A percentile compares a stretch with the other conserved stretches of the same genome.
Conservation (phyloP, 2,113 vertebrate genomes). For the Bothrops jararaca region DNA sequence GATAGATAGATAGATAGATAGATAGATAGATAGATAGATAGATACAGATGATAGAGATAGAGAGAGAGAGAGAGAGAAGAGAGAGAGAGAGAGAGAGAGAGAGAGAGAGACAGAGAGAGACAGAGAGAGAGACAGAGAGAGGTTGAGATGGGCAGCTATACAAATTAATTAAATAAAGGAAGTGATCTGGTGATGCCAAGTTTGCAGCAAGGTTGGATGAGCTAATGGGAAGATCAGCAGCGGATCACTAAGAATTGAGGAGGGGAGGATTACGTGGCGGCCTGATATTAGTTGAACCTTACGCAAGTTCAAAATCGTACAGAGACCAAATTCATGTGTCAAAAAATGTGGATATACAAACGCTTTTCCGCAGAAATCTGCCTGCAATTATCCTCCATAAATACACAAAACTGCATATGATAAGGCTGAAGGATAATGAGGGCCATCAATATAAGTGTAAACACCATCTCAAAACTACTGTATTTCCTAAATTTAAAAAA, state of each 20-base stretch:
- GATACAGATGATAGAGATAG: too few species aligned
- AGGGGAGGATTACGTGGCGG: too few species aligned
- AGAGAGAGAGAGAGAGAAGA: too few species aligned
- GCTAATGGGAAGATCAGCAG: too few species aligned
- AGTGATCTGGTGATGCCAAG: too few species aligned
- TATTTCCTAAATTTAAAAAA: neutral
- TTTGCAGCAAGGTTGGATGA: too few species aligned
- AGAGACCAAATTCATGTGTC: neutral
- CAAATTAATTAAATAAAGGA: neutral
- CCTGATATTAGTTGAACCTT: neutral
- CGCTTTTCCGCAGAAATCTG: neutral
- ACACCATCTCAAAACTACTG: neutral
- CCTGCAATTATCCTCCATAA: neutral
- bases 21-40: too few species aligned
- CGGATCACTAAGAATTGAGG: too few species aligned
- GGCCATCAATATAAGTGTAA: neutral
- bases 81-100: too few species aligned
- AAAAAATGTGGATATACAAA: neutral
- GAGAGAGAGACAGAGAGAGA: too few species aligned
- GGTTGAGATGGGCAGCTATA: neutral
- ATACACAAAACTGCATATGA: neutral
- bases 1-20: too few species aligned
- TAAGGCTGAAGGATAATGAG: neutral
- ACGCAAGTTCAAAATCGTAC: neutral
- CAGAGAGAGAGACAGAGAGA: too few species aligned